Conservation (phyloP, 2,888 invertebrate genomes). For the Agrotis puta region DNA sequence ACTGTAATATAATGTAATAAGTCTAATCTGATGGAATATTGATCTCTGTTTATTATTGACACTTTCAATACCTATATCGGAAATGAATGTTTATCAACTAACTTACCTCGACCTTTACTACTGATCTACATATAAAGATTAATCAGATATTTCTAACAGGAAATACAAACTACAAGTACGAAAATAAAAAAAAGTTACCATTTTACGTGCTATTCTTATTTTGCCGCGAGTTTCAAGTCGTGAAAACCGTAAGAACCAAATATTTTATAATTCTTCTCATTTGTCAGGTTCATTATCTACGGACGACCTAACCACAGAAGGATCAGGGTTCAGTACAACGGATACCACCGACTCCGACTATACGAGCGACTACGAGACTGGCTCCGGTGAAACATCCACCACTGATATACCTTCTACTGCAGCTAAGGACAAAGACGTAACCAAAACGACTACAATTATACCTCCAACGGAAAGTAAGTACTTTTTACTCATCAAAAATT, state of each 20-base stretch:
- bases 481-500: background rate
- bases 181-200: background rate
- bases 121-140: background rate
- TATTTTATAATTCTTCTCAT: background rate
- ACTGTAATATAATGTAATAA: background rate
- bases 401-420: conserved; percentile 8
- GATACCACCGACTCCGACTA: conserved; percentile 29
- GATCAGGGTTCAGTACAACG: conserved; percentile 33
- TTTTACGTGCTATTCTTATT: background rate
- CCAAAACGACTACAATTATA: conserved; percentile 24
- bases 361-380: conserved; percentile 22
- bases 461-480: conserved; percentile 16
- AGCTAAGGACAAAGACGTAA: background rate
- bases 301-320: conserved; percentile 31
- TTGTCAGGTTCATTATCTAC: conserved; percentile 27
- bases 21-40: too few relatives aligned
- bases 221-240: background rate
- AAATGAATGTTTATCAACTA: background rate
- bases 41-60: background rate
- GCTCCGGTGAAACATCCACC: conserved; percentile 25
- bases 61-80: background rate
- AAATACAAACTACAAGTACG: background rate
- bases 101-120: conserved; percentile 1
- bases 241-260: background rate
- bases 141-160: background rate